Base-by-base conservation (phyloP, 2,888 invertebrate species). In the Lacanobia wlatinum region DNA sequence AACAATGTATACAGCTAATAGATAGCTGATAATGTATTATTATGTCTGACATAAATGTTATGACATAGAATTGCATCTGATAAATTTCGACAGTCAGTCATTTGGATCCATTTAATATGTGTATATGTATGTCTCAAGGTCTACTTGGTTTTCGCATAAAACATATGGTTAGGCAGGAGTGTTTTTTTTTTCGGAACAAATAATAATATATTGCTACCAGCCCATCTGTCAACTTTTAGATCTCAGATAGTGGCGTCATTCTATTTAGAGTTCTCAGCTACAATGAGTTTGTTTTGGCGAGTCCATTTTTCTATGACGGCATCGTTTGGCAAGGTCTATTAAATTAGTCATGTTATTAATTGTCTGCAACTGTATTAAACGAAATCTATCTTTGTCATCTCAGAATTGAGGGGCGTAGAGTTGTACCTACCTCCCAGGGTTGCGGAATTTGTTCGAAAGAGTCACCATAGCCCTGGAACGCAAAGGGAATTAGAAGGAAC, bases 31-130 rank as follows among this genome's bases (percentile, higher is more conserved):
- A 50, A 74, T 59, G 23, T 67, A 75, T 73, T 59, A 50, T 40
- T 65, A 69, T 43, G n/a, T 73, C 50, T 65, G 67, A 62, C 46
- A 74, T 70, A 80, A 74, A 70, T 83, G 38, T 81, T 75, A 71
- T 71, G 68, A 66, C 65, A 74, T 68, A 46, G 38, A 68, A 65
- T 56, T 60, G 28, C n/a, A 28, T 56, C 28, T 56, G 56, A 74
- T 64, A 60, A 52, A 68, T 65, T 63, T 53, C 68, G 67, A 38
- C 46, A 62, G 53, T 64, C 23, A 62, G 53, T 64, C 23, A 43
- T 62, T 70, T 67, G 53, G 38, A 55, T 48, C 21, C 18, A 70
- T 65, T 80, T 62, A 3, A 46, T 50, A 53, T 64, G 38, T 64
- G 46, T 23, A 70, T 66, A 65, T 74, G 40, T 66, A 65, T 74